Conservation (phyloP, 2,113 vertebrate species). For the Oryzias javanicus region DNA sequence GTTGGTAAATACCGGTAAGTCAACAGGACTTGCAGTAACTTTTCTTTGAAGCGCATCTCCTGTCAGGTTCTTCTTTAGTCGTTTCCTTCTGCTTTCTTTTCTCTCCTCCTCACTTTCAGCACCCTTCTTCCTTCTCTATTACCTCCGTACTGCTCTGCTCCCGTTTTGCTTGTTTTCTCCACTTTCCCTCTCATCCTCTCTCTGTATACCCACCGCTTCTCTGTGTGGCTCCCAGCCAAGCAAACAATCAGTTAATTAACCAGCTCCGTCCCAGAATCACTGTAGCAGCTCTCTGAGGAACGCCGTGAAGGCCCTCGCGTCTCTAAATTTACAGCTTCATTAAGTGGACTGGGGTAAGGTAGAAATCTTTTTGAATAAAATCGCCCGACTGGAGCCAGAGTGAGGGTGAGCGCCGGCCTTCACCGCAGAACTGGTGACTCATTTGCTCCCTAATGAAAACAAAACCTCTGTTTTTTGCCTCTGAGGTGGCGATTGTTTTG, state of each 20-base stretch:
- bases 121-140: background rate
- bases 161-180: constrained; percentile 4
- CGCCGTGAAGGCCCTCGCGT: constrained; percentile 60
- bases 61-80: background rate
- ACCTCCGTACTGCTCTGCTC: background rate
- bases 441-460: constrained; percentile 74
- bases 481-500: constrained; percentile 69
- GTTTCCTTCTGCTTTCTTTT: background rate
- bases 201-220: constrained; percentile 43
- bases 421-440: constrained; percentile 60
- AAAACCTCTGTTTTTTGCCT: constrained; percentile 61
- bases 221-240: constrained; percentile 75
- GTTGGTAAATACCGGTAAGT: too few species aligned
- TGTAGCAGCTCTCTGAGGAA: constrained; percentile 77
- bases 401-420: constrained; percentile 41
- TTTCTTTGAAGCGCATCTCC: background rate
- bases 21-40: too few species aligned
- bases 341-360: constrained; percentile 75
- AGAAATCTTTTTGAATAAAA: constrained; percentile 76
- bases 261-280: constrained; percentile 78
- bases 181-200: constrained; percentile 30
- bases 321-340: constrained; percentile 80
- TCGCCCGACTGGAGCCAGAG: constrained; percentile 49
- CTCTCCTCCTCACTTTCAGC: background rate
- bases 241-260: constrained; percentile 82